Conservation (phyloP, 2,888 invertebrate species). For the Ormyrus thymus region DNA sequence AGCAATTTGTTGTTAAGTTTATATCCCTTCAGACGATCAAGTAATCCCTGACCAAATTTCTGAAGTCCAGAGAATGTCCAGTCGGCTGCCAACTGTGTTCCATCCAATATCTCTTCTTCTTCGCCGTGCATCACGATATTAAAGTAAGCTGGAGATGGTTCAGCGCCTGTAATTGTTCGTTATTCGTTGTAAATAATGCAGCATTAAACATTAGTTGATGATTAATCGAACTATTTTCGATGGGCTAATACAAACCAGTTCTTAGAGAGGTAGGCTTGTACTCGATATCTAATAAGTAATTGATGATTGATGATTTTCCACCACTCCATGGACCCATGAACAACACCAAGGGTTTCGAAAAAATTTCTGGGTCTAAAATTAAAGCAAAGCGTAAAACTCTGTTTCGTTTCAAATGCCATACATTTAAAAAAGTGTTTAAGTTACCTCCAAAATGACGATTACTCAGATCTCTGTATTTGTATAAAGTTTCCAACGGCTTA, state of each 20-base stretch:
- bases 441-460: constrained; percentile 89
- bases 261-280: constrained; percentile 88
- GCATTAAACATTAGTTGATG: too few species aligned
- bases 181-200: background rate
- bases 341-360: constrained; percentile 92
- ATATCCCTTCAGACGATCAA: constrained; percentile 89
- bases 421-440: too few species aligned
- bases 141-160: constrained; percentile 94
- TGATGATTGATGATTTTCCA: constrained; percentile 95
- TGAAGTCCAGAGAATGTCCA: constrained; percentile 95
- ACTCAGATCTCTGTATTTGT: constrained; percentile 93
- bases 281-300: constrained; percentile 92
- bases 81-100: constrained; percentile 95
- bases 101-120: constrained; percentile 89
- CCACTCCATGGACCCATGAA: constrained; percentile 98
- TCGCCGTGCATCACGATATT: constrained; percentile 94
- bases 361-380: constrained; percentile 89
- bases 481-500: constrained; percentile 91
- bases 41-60: constrained; percentile 95
- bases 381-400: constrained; percentile 11
- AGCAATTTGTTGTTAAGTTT: constrained; percentile 88
- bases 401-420: background rate
- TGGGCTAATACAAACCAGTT: constrained; percentile 80
- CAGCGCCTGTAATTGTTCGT: constrained; percentile 83
- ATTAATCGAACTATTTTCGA: constrained; percentile 13